phyloP scores from a whole-genome alignment of 2,888 invertebrate genomes.

The Acanthococcus lagerstroemiae region DNA sequence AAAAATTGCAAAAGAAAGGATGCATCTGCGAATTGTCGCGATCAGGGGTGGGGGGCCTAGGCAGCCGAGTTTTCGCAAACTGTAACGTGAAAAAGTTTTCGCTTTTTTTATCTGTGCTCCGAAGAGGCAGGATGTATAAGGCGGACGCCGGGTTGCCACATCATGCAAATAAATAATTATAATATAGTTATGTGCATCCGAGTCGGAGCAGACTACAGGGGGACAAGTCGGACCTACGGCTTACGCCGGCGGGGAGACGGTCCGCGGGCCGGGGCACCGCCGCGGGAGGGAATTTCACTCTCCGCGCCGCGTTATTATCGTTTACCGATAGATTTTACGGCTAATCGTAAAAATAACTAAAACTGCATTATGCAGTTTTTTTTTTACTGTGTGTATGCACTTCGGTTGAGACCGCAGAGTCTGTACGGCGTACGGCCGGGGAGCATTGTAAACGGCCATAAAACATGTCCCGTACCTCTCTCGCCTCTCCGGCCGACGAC shows the following conservation, averaged over 20 bases:
- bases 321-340: constrained; percentile 29
- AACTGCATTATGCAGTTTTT: constrained; percentile 20
- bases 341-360: constrained; percentile 29
- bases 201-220: background rate
- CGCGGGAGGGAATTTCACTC: constrained; percentile 1
- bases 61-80: background rate
- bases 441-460: constrained; percentile 16
- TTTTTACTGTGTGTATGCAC: too few relatives aligned
- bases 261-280: background rate
- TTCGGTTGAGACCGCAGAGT: constrained; percentile 2
- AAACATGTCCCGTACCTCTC: constrained; percentile 4
- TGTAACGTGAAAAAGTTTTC: too few relatives aligned
- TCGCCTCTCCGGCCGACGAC: background rate
- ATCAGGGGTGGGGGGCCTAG: background rate
- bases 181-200: constrained; percentile 21
- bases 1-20: background rate
- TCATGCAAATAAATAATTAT: constrained; percentile 31
- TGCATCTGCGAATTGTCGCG: background rate
- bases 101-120: too few relatives aligned
- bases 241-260: background rate
- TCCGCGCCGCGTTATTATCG: constrained; percentile 6
- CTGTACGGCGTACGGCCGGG: background rate
- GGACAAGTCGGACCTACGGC: background rate
- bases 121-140: constrained; percentile 5
- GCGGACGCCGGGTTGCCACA: constrained; percentile 27